Conservation (phyloP, 1,140 invertebrate species). For the Tigriopus japonicus region DNA sequence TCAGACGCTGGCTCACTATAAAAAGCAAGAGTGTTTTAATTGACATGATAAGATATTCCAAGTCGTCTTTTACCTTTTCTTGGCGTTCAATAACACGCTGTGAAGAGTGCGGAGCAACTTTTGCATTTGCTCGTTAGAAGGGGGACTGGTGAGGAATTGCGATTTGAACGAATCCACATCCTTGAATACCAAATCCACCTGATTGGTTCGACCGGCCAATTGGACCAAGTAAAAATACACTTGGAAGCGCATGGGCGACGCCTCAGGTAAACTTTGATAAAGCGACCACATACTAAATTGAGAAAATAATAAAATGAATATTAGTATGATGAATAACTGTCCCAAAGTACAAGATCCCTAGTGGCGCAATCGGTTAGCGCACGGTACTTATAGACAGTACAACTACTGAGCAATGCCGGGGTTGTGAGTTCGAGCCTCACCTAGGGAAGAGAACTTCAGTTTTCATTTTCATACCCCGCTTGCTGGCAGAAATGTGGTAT, state of each 20-base stretch:
- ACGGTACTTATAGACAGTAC: too few relatives aligned
- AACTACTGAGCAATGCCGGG: too few relatives aligned
- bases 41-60: not conserved
- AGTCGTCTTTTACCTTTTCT: constrained; percentile 34
- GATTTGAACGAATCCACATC: constrained; percentile 59
- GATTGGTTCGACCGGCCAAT: constrained; percentile 43
- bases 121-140: constrained; percentile 77
- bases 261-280: constrained; percentile 71
- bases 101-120: constrained; percentile 72
- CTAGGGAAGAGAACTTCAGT: not conserved
- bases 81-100: constrained; percentile 41
- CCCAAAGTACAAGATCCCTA: not conserved
- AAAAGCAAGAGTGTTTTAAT: constrained; percentile 1
- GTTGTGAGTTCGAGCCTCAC: not conserved
- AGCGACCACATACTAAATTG: constrained; percentile 34
- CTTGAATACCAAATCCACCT: constrained; percentile 31
- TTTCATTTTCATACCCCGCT: not conserved
- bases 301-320: constrained; percentile 9
- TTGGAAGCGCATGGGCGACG: constrained; percentile 64
- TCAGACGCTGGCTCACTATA: constrained; percentile 75
- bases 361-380: too few relatives aligned
- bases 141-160: constrained; percentile 54
- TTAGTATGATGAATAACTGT: not conserved
- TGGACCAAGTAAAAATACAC: constrained; percentile 77
- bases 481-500: too few relatives aligned